Evolutionary conservation across 2,888 invertebrate genomes (phyloP), one percentile per base, ranked within the genome.

Genomic region (Andrena hattorfiana): DNA sequence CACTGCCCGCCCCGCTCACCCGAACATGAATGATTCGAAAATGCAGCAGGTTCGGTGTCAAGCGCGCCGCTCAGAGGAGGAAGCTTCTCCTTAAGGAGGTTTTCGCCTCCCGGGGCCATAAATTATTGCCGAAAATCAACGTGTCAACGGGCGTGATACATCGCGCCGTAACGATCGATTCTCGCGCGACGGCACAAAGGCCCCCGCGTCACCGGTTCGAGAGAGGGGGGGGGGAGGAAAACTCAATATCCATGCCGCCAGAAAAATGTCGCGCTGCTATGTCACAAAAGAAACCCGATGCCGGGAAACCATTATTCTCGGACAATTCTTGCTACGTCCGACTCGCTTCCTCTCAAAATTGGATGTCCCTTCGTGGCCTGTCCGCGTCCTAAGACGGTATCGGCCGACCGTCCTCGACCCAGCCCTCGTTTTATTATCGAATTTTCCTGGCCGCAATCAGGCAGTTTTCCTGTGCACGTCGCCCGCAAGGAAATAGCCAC

Each of bases 251-350:
- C 75, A 81, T 77, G 87, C 76, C 76, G 73, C 74, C 75, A 78
- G 85, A 81, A 88, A 87, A 85, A 87, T 88, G 86, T 85, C 88
- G 85, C 81, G 81, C 71, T 75, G 80, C 76, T 80, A 85, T 85
- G 88, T 88, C 83, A 85, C 83, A 81, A 86, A 86, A 83, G 85
- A 85, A 83, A 88, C 83, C 81, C 71, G 86, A 83, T 76, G 83
- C 73, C 74, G 74, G 83, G 85, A 77, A 85, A 85, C 80, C 77
- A 82, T 88, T 88, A 88, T 78, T 86, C 83, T 72, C 76, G 77
- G 80, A 87, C 84, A 81, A 87, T 81, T 77, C 88, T 85, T 79
- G 71, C 77, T 82, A 83, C 77, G 70, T 86, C 77, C 79, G 71
- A 82, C 75, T 71, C 78, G 78, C 72, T 83, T 84, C 84, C 70